Evolutionary conservation across 2,888 invertebrate species (phyloP).

Genomic region (Spicauda simplicius): DNA sequence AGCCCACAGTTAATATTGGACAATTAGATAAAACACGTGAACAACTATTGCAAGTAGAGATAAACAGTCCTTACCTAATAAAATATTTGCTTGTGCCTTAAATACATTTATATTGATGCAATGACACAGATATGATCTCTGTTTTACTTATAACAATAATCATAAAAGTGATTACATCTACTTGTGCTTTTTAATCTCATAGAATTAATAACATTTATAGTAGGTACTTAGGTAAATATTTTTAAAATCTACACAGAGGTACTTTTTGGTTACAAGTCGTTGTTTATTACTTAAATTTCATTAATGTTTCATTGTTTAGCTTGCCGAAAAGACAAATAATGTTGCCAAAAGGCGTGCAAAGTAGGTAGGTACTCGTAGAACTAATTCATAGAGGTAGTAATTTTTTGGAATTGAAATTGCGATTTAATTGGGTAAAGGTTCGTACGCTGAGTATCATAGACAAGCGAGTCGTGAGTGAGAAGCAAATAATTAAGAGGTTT

Average conservation of each 20-base stretch:
- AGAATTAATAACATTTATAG: background rate
- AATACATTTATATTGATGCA: conserved; percentile 26
- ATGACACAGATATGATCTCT: conserved; percentile 41
- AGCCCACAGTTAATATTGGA: conserved; percentile 68
- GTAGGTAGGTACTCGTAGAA: too few relatives aligned
- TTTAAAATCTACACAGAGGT: background rate
- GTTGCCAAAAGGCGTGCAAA: too few relatives aligned
- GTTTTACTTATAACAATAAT: conserved; percentile 13
- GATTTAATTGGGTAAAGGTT: too few relatives aligned
- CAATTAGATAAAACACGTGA: conserved; percentile 46
- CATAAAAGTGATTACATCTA: conserved; percentile 19
- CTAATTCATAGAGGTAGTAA: too few relatives aligned
- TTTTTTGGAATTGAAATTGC: too few relatives aligned
- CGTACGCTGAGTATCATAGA: too few relatives aligned
- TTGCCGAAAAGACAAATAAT: background rate
- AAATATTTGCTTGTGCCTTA: conserved; percentile 42
- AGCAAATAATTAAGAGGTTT: too few relatives aligned
- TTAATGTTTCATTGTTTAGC: background rate
- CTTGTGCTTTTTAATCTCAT: conserved; percentile 13
- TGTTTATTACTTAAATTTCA: conserved; percentile 13
- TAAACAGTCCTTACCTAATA: conserved; percentile 40
- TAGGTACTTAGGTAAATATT: background rate
- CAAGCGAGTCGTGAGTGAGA: too few relatives aligned
- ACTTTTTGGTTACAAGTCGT: conserved; percentile 19
- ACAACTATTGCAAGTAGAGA: conserved; percentile 44